These are phyloP conservation scores for Xiphorhynchus erythropygius DNA, from an alignment of 2,797 vertebrate species.

Conservation along the genomic window DNA sequence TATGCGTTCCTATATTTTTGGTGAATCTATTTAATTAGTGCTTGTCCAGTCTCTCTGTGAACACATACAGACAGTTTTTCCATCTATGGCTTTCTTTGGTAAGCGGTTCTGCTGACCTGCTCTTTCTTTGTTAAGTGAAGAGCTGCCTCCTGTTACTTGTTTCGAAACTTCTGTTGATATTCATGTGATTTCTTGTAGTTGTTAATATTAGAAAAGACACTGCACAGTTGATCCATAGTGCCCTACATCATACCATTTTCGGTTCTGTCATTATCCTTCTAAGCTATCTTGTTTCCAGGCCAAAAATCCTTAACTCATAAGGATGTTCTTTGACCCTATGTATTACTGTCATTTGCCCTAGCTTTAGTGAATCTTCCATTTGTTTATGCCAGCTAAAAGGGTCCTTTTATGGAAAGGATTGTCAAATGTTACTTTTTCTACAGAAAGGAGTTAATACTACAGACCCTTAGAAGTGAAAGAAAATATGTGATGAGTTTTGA, in stretches of 20 bases:
- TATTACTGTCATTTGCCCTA: neutral
- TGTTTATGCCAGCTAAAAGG: neutral
- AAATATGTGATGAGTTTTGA: neutral
- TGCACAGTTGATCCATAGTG: neutral
- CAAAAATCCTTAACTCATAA: neutral
- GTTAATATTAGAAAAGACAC: neutral
- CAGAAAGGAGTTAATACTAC: neutral
- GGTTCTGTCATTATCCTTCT: neutral
- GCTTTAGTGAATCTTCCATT: neutral
- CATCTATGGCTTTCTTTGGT: neutral
- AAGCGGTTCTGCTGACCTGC: neutral
- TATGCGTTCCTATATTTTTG: neutral
- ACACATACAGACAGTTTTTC: neutral
- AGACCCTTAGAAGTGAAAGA: neutral
- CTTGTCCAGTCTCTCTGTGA: neutral
- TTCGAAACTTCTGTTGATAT: neutral
- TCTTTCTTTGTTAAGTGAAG: neutral
- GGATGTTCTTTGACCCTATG: neutral
- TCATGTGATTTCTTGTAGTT: accelerated
- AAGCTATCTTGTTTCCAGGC: neutral
- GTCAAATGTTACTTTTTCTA: neutral
- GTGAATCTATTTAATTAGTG: neutral
- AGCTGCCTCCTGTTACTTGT: neutral
- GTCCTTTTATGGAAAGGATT: neutral
- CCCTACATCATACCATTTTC: neutral